Evolutionary conservation across 2,888 invertebrate genomes (phyloP).

Genomic region (Bhutanitis thaidina): DNA sequence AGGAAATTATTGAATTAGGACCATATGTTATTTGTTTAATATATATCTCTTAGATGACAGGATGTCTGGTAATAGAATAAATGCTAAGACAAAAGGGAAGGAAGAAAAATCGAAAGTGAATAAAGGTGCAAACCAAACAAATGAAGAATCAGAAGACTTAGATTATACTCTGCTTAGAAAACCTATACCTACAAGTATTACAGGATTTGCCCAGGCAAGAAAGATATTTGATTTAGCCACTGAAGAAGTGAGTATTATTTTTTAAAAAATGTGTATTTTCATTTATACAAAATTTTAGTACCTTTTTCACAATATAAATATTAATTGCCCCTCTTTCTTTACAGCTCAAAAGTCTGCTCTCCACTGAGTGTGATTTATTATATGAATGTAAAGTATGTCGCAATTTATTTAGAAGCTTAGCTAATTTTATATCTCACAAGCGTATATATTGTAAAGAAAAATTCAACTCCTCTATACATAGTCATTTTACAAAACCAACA

Average conservation of each 20-base stretch:
- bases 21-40: slow-evolving; percentile 14
- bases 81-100: slow-evolving; percentile 59
- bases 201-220: slow-evolving; percentile 85
- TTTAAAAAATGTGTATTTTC: too few relatives aligned
- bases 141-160: slow-evolving; percentile 62
- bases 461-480: slow-evolving; percentile 67
- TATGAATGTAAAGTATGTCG: slow-evolving; percentile 94
- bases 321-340: slow-evolving; percentile 37
- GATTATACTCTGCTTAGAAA: slow-evolving; percentile 81
- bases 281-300: too few relatives aligned
- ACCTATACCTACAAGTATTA: slow-evolving; percentile 84
- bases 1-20: slow-evolving; percentile 6
- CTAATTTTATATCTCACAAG: slow-evolving; percentile 94
- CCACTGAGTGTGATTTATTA: slow-evolving; percentile 92
- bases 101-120: slow-evolving; percentile 60
- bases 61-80: slow-evolving; percentile 71
- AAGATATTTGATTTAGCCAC: slow-evolving; percentile 87
- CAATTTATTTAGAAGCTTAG: slow-evolving; percentile 91
- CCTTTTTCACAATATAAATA: background rate
- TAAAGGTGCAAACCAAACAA: slow-evolving; percentile 45
- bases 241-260: slow-evolving; percentile 82
- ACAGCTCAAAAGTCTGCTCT: slow-evolving; percentile 86
- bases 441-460: slow-evolving; percentile 87
- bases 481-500: slow-evolving; percentile 62
- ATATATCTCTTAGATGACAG: slow-evolving; percentile 31